phyloP scores from a whole-genome alignment of 2,888 invertebrate genomes.

The Teinopalpus imperialis region DNA sequence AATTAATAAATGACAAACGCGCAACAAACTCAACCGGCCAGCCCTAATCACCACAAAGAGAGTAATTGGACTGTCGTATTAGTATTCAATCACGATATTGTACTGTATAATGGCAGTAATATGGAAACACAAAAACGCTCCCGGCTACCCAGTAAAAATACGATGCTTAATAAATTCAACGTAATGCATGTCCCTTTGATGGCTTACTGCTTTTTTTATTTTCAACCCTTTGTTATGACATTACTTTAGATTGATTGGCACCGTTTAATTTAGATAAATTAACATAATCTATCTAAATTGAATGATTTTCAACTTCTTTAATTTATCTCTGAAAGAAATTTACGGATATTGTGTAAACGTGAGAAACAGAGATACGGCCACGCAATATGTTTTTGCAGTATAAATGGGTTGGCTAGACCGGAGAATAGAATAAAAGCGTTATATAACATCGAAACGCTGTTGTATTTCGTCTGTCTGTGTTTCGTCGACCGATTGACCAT shows the following conservation, averaged over 20 bases:
- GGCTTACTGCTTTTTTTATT: conserved; percentile 12
- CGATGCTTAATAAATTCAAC: conserved; percentile 17
- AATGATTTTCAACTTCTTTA: too few species aligned
- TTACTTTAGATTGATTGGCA: too few species aligned
- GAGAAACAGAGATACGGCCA: too few species aligned
- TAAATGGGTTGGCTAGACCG: too few species aligned
- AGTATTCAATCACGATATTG: conserved; percentile 38
- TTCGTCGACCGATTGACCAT: too few species aligned
- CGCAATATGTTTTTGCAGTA: too few species aligned
- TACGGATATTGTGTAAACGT: too few species aligned
- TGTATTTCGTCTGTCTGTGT: too few species aligned
- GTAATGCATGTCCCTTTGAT: conserved; percentile 19
- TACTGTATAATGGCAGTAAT: conserved; percentile 32
- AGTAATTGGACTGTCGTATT: conserved; percentile 35
- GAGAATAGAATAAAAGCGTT: too few species aligned
- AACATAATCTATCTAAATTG: background rate
- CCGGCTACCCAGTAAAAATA: conserved; percentile 23
- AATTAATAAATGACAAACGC: conserved; percentile 31
- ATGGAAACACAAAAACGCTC: conserved; percentile 37
- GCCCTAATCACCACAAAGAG: conserved; percentile 38
- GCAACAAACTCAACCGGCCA: conserved; percentile 31
- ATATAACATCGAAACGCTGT: too few species aligned
- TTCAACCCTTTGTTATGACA: background rate
- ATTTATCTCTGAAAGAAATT: too few species aligned
- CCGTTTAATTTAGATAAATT: conserved; percentile 22